Evolutionary conservation across 2,113 vertebrate genomes (phyloP), one percentile per base, ranked within the genome.

Genomic region (Morone chrysops): DNA sequence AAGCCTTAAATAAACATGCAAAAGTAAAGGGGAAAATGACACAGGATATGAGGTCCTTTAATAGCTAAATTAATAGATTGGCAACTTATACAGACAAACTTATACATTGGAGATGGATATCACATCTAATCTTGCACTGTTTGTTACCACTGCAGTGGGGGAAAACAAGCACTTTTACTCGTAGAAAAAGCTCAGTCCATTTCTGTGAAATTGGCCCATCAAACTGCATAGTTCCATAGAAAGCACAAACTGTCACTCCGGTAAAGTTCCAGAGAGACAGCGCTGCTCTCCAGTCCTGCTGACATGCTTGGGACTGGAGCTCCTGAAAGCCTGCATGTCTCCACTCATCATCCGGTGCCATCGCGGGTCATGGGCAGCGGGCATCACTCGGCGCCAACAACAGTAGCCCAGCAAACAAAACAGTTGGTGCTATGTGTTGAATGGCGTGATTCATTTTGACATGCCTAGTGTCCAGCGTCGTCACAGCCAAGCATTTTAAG

Each of bases 371-470:
- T 3, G n/a, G 63, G 65, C 73, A 73, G 57, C 2, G 51, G 66
- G 75, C 84, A 87, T 83, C 83, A 73, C 68, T 86, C 48, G 68
- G 82, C 72, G 80, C 87, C 77, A 78, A 60, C 63, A 87, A 83
- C 68, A 73, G 73, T 54, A 69, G 74, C 73, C 63, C 38, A 0
- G 67, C 61, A 84, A 88, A 80, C 80, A 68, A 85, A 88, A 79
- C 87, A 82, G 82, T 72, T 68, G 81, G 71, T 85, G 68, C 78
- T 75, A 77, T 90, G 89, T 85, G 81, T 80, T 70, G 57, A 69
- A 8, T 60, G 70, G 61, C 62, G 5, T 91, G 75, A 95, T 92
- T 85, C 79, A 65, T 84, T 74, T 57, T 90, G 93, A 92, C 85
- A 70, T 77, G 80, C 66, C 51, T 20, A 14, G 48, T 8, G 1